Percentiles rank a stretch among this genome's conserved stretches.
Conservation (phyloP, 2,797 vertebrate genomes). For the Acanthurus tractus region DNA sequence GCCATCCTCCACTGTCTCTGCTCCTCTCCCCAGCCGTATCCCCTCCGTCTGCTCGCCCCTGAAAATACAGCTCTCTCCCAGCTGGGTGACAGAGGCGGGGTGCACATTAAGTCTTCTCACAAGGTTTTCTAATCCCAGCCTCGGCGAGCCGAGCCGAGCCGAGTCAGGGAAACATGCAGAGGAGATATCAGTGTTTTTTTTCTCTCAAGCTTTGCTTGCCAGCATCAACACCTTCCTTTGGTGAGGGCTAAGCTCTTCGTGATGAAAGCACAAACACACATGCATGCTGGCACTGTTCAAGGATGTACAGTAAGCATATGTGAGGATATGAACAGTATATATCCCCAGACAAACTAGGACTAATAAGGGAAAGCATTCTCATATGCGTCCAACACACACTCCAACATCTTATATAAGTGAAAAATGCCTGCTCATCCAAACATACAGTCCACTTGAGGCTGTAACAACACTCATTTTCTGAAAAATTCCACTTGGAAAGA, state of each 20-base stretch:
- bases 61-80: conserved; percentile 39
- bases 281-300: background rate
- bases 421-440: background rate
- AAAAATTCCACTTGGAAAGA: background rate
- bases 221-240: conserved; percentile 48
- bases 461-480: background rate
- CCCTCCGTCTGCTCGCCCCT: conserved; percentile 30
- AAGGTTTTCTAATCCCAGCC: conserved; percentile 63
- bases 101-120: conserved; percentile 58
- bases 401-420: background rate
- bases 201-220: conserved; percentile 19
- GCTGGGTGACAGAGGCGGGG: conserved; percentile 44
- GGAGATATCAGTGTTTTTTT: conserved; percentile 34
- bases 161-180: conserved; percentile 47
- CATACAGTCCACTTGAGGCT: background rate
- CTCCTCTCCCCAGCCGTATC: conserved; percentile 11
- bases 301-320: conserved; percentile 1
- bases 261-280: conserved; percentile 4
- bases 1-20: background rate
- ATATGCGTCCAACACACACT: background rate
- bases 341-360: background rate
- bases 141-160: conserved; percentile 12
- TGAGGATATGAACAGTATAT: background rate
- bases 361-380: too few species aligned
- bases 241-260: conserved; percentile 26